These are phyloP conservation scores for Cuculus canorus DNA, from an alignment of 2,797 vertebrate genomes.

Conservation along the genomic window DNA sequence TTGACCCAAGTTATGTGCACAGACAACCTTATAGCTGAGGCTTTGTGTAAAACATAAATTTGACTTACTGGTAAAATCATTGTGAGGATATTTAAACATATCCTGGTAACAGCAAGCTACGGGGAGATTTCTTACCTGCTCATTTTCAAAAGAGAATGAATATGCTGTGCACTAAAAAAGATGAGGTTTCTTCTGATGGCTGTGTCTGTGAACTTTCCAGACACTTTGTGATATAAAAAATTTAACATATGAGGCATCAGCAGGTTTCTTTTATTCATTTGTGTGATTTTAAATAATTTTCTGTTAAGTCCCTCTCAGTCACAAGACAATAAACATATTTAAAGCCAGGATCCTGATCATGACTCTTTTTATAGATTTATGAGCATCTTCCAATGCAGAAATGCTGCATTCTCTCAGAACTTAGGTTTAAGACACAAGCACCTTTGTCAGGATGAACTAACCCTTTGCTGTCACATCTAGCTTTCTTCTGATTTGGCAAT, in stretches of 20 bases:
- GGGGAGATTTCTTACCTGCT: conserved; percentile 37
- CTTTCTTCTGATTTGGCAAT: neutral
- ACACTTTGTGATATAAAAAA: conserved; percentile 35
- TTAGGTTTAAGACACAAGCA: neutral
- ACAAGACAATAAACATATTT: conserved; percentile 51
- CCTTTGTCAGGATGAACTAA: neutral
- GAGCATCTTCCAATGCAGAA: conserved; percentile 15
- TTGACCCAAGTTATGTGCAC: neutral
- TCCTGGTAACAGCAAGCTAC: conserved; percentile 25
- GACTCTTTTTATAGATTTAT: conserved; percentile 52
- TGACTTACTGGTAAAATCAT: conserved; percentile 67
- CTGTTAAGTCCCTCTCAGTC: conserved; percentile 67
- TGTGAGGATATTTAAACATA: conserved; percentile 34
- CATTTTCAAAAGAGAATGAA: conserved; percentile 40
- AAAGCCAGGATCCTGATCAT: conserved; percentile 52
- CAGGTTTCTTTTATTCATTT: conserved; percentile 6
- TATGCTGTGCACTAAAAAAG: neutral
- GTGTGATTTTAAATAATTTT: conserved; percentile 68
- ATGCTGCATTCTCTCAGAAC: neutral
- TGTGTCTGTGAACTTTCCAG: conserved; percentile 31
- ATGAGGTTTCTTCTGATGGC: neutral
- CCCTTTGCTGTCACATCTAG: neutral
- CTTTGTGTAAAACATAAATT: neutral
- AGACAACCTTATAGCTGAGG: neutral
- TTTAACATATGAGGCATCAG: conserved; percentile 20